Evolutionary conservation across 2,113 vertebrate species (phyloP).

Genomic region (Baryphthengus martii): DNA sequence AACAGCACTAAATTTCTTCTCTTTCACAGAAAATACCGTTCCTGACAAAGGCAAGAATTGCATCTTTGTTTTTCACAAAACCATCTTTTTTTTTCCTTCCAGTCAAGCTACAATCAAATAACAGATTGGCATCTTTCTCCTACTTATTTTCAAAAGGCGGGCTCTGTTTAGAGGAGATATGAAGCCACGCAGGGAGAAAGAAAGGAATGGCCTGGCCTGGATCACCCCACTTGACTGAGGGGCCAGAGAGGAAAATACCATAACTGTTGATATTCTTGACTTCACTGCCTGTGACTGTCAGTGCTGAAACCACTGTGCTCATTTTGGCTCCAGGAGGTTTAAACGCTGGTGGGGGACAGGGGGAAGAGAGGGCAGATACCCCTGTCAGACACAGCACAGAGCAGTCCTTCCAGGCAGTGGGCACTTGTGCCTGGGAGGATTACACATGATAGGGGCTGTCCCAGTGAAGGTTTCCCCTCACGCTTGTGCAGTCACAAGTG

Average conservation of each 20-base stretch:
- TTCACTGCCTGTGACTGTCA: not conserved
- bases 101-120: not conserved
- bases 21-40: not conserved
- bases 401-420: not conserved
- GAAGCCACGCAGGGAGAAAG: not conserved
- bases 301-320: not conserved
- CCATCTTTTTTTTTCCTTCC: not conserved
- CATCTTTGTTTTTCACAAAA: not conserved
- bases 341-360: not conserved
- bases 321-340: not conserved
- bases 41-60: not conserved
- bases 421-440: not conserved
- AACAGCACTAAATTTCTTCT: rapidly evolving
- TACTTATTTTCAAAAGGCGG: not conserved
- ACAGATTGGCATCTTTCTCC: not conserved
- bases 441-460: rapidly evolving
- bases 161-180: not conserved
- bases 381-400: not conserved
- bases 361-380: not conserved
- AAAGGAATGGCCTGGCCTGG: not conserved
- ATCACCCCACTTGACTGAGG: not conserved
- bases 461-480: not conserved
- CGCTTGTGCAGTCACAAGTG: not conserved
- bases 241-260: not conserved
- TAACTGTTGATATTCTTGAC: not conserved